These are phyloP conservation scores for Otus sunia DNA, from an alignment of 2,113 vertebrate species.

Conservation along the genomic window DNA sequence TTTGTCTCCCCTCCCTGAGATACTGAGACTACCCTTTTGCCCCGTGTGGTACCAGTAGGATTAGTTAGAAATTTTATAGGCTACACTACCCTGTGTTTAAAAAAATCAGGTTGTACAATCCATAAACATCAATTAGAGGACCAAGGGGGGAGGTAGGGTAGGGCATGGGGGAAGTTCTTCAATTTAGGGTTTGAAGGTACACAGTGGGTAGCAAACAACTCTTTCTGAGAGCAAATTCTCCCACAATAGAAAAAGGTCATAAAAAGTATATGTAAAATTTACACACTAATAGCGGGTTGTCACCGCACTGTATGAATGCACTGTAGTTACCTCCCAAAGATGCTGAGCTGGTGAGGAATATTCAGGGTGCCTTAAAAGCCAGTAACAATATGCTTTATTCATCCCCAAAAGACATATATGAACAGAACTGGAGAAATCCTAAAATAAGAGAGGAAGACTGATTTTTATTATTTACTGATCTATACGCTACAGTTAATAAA, in stretches of 20 bases:
- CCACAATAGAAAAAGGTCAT: neutral
- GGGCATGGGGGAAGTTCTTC: neutral
- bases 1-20: rapidly evolving
- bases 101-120: neutral
- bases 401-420: neutral
- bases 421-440: neutral
- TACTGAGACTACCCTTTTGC: neutral
- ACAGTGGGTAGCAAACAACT: neutral
- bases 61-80: neutral
- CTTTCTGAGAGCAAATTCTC: neutral
- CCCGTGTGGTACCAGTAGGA: neutral
- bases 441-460: neutral
- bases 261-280: neutral
- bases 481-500: neutral
- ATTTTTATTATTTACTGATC: neutral
- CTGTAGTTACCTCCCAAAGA: neutral
- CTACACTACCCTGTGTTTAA: neutral
- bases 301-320: neutral
- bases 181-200: neutral
- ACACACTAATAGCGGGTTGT: neutral
- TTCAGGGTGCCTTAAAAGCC: neutral
- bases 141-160: too few relatives aligned
- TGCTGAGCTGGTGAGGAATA: neutral
- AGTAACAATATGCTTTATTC: neutral
- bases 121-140: neutral